Base-by-base conservation (phyloP, 2,797 vertebrate species). In the Malacoctenus gilli region DNA sequence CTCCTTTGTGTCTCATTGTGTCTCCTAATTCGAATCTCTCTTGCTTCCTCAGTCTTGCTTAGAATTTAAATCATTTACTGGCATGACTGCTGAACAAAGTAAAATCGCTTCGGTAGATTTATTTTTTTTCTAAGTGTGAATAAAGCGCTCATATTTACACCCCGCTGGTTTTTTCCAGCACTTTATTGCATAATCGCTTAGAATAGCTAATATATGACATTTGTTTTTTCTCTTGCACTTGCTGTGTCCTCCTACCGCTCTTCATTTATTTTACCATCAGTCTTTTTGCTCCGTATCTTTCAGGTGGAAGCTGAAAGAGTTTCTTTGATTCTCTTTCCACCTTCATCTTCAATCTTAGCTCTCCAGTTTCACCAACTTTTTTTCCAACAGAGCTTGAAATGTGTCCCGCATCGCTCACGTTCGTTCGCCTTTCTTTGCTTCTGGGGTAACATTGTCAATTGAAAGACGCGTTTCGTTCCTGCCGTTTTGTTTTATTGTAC, bases 51-150 rank as follows among this genome's bases (percentile, higher is more conserved):
- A 36, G 8, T 23, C 37, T 39, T 28, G 64, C 60, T 47, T 72
- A 59, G 19, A 41, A 50, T 56, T 44, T 37, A n/a, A 67, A 60
- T 65, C 18, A 57, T 74, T 50, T 40, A 67, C 44, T 25, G 21
- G 13, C 21, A 13, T 31, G 43, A 51, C 34, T 52, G 8, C 54
- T 42, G 65, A 54, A 71, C 23, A 62, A 70, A 64, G 21, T 15
- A 59, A 15, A 47, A 48, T 48, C 61, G 19, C 53, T 60, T 8
- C 48, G 32, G 23, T 48, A 38, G 38, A 54, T 62, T 43, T 57
- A n/a, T n/a, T n/a, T n/a, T n/a, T n/a, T n/a, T n/a, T n/a, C n/a
- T n/a, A n/a, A 63, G 54, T 32, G 16, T 2, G 3, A 36, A 34
- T 40, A 46, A 63, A 72, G 59, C 7, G 7, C 11, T 13, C 13